These are phyloP conservation scores for Sciaenops ocellatus DNA, from an alignment of 2,797 vertebrate genomes.

Conservation along the genomic window DNA sequence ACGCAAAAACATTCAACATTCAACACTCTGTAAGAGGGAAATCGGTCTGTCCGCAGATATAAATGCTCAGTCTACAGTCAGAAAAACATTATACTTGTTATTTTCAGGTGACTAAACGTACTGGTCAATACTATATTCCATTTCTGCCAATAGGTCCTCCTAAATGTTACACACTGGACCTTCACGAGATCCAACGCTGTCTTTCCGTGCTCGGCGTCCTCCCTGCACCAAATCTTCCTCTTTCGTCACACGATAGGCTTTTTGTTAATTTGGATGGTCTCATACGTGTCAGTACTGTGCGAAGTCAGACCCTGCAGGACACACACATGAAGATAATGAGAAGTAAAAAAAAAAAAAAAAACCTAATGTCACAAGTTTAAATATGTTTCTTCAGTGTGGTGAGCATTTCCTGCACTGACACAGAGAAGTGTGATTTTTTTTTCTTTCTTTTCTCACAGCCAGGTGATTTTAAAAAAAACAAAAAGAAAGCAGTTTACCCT, in stretches of 20 bases:
- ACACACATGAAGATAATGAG: not conserved
- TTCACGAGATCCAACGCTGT: not conserved
- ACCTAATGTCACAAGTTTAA: not conserved
- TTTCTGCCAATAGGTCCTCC: no score
- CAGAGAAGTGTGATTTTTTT: constrained; percentile 1
- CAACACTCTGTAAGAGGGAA: no score
- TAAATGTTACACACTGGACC: no score
- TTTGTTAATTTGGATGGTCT: constrained; percentile 75
- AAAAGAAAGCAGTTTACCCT: constrained; percentile 27
- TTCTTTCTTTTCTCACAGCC: constrained; percentile 16
- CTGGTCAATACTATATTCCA: no score
- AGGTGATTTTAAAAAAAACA: not conserved
- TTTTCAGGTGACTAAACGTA: no score
- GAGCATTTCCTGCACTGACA: constrained; percentile 21
- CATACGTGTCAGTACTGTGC: constrained; percentile 71
- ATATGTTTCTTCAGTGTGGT: not conserved
- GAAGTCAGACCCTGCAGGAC: constrained; percentile 73
- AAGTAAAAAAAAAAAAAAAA: not conserved
- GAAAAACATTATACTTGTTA: no score
- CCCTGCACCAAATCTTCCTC: not conserved
- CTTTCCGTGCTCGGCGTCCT: constrained; percentile 1
- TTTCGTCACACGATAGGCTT: constrained; percentile 37
- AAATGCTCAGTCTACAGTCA: no score
- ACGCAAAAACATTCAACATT: no score
- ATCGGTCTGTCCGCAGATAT: no score